Percentiles rank a stretch among this genome's conserved stretches.
These are phyloP conservation scores for Psittacula cyanocephala DNA, from an alignment of 2,113 vertebrate species.

Conservation along the genomic window DNA sequence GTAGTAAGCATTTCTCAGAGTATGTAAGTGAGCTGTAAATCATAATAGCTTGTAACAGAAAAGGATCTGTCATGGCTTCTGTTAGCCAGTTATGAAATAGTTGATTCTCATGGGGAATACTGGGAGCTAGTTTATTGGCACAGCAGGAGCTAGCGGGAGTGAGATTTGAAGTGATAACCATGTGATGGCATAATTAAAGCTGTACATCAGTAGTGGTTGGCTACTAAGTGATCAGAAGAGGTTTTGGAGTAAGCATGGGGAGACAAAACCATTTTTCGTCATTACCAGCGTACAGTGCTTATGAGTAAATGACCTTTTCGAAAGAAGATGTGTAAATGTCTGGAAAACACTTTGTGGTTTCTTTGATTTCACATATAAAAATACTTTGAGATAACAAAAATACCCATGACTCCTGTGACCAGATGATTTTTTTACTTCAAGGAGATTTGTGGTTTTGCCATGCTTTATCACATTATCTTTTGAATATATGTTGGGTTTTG, in stretches of 20 bases:
- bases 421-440: neutral
- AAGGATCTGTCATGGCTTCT: neutral
- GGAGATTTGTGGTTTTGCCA: neutral
- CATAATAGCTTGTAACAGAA: neutral
- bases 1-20: neutral
- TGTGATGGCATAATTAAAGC: neutral
- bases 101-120: neutral
- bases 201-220: neutral
- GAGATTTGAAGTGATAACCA: neutral
- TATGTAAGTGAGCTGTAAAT: neutral
- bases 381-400: neutral
- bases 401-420: neutral
- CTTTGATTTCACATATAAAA: neutral
- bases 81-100: neutral
- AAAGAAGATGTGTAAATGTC: neutral
- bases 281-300: neutral
- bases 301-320: neutral
- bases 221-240: neutral
- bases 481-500: neutral
- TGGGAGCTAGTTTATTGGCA: neutral
- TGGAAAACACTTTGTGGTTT: neutral
- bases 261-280: neutral
- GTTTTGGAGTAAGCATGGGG: neutral
- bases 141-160: neutral
- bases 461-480: neutral